Evolutionary conservation across 2,113 vertebrate species (phyloP), one percentile per base, ranked within the genome.

Genomic region (Microcebus tavaratra): DNA sequence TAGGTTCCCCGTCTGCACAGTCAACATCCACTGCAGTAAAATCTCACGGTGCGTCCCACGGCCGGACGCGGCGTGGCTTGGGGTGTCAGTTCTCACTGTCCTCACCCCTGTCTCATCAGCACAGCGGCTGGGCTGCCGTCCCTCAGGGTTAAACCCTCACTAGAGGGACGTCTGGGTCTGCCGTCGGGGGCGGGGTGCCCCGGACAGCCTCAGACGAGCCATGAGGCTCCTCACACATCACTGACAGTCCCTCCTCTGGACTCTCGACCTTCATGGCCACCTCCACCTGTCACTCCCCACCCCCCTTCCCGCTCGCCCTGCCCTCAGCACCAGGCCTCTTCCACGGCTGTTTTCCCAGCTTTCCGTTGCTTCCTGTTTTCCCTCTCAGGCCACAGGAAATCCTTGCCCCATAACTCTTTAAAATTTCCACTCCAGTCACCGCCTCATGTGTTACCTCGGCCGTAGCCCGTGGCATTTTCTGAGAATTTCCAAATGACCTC

Each of bases 241-340:
- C 3, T 4, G 17, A 11, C 11, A 61, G 50, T 3, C 50, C 17
- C 31, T 34, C 55, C 20, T 7, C 45, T 5, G 27, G 31, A 29
- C n/a, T 83, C 5, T 17, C 0, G 5, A 45, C n/a, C 59, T 29
- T 45, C 23, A 31, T 0, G 13, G 79, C 12, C 39, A 34, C n/a
- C 25, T 3, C 31, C 20, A 8, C 23, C 0, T 0, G 0, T n/a
- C 31, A 2, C 2, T 7, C 72, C 15, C 42, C 14, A n/a, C 25
- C 27, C 8, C 8, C 9, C 20, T 23, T 21, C 42, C 42, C 9
- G 0, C 8, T 3, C 1, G 0, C 55, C 34, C 9, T 2, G 3
- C 57, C 65, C 31, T 34, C 31, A n/a, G 45, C 27, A 18, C 36
- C 27, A 14, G 29, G 20, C 11, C 10, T 73, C 25, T 57, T n/a